Base-by-base conservation (phyloP, 2,888 invertebrate genomes). In the Acleris sparsana region DNA sequence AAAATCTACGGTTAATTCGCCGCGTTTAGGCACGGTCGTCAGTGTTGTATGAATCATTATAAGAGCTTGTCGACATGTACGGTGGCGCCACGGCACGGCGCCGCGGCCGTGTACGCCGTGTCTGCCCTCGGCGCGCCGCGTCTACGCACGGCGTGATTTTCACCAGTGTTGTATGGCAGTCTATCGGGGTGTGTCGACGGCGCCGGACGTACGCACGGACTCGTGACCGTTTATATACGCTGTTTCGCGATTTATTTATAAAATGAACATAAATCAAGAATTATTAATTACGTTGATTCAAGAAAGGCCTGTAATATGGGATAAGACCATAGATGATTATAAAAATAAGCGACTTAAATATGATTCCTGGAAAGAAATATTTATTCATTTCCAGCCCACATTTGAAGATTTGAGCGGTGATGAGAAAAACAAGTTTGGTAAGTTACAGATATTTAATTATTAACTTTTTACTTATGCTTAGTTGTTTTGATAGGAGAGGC, bases 201-300 rank as follows among this genome's bases (percentile, higher is more conserved):
- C 20, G 20, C 20, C 20, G 20, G 20, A 20, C 20, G 20, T 20
- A 20, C 2, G 20, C 20, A 20, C 20, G 1, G 20, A 20, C 2
- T 20, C 20, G 20, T 20, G 20, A 20, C 20, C 1, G 20, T 20
- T 20, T 71, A 70, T 33, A 63, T 68, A 69, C 58, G 63, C 66
- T 64, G 63, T 2, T 53, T 53, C 49, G 2, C 61, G 56, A 68
- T 70, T 71, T 70, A 68, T 29, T 69, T 66, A 61, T 70, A 72
- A 70, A 69, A 73, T 72, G 71, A 70, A 62, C 67, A 73, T 71
- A 70, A 69, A 66, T 66, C 68, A 70, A 70, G 73, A 73, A 71
- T 72, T 70, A 72, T 65, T 71, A 67, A 73, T 73, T 69, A 62
- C 70, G 53, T 64, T 70, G 51, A 62, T 70, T 72, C 68, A 72